Conservation (phyloP, 1,140 invertebrate species). For the Drosophila pachea region DNA sequence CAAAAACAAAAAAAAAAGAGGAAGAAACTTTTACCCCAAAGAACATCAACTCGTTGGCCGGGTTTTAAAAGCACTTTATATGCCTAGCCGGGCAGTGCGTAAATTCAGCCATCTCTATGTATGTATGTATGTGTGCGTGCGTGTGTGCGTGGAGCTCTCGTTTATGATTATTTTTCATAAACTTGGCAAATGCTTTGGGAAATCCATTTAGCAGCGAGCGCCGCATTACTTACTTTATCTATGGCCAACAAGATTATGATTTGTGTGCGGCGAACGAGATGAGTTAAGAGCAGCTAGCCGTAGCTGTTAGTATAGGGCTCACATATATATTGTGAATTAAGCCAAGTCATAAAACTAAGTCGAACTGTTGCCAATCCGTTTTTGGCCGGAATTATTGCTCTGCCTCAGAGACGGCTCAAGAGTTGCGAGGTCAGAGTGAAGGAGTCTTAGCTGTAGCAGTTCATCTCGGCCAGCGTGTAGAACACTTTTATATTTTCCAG, state of each 20-base stretch:
- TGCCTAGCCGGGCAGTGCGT: slow-evolving; percentile 46
- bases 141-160: slow-evolving; percentile 7
- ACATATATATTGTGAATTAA: slow-evolving; percentile 35
- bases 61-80: slow-evolving; percentile 75
- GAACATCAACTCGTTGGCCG: slow-evolving; percentile 55
- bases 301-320: slow-evolving; percentile 12
- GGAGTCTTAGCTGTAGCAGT: too few species aligned
- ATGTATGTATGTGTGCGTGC: slow-evolving; percentile 13
- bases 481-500: too few species aligned
- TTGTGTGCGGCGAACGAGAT: slow-evolving; percentile 43
- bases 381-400: not conserved
- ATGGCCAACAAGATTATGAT: slow-evolving; percentile 62
- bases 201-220: slow-evolving; percentile 68
- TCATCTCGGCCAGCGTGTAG: too few species aligned
- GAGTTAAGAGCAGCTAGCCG: slow-evolving; percentile 31
- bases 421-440: too few species aligned
- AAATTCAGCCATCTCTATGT: slow-evolving; percentile 39
- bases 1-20: not conserved
- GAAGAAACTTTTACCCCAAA: slow-evolving; percentile 30
- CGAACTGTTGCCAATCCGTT: slow-evolving; percentile 41
- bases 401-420: not conserved
- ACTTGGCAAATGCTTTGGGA: slow-evolving; percentile 71
- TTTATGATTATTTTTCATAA: slow-evolving; percentile 74
- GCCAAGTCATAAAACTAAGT: slow-evolving; percentile 52
- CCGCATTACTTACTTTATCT: slow-evolving; percentile 75